Percentiles rank a stretch among this genome's conserved stretches.
phyloP scores from a whole-genome alignment of 2,113 vertebrate species.

The Sterna hirundo region DNA sequence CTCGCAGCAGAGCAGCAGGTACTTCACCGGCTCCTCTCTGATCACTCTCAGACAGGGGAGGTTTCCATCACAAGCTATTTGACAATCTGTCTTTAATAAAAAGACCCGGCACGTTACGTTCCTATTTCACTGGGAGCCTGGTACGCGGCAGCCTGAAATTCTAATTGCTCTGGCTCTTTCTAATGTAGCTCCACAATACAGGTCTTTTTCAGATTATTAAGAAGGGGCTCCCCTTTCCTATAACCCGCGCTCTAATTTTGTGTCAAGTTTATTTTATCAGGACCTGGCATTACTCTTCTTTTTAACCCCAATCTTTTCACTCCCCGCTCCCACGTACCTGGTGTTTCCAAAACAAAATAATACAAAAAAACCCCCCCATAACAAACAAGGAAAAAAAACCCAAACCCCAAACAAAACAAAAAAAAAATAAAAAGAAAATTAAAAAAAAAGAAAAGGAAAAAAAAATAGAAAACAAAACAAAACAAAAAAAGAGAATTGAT shows the following conservation, averaged over 20 bases:
- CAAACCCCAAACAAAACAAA: no score
- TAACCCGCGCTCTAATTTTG: neutral
- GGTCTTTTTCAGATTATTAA: neutral
- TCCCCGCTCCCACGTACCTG: neutral
- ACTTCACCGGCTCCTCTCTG: neutral
- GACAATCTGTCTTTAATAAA: neutral
- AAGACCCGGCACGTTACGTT: neutral
- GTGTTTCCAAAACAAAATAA: neutral
- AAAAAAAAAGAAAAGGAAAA: no score
- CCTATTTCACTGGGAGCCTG: neutral
- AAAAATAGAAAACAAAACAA: no score
- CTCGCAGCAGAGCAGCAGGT: neutral
- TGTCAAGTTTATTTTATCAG: neutral
- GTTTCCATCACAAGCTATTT: neutral
- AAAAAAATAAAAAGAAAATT: no score
- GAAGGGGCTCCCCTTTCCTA: neutral
- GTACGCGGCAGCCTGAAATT: neutral
- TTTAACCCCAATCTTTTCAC: neutral
- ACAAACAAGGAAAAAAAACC: no score
- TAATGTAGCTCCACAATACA: neutral
- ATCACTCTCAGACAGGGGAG: neutral
- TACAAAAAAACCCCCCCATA: neutral
- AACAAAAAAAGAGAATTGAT: neutral
- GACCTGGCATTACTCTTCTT: neutral
- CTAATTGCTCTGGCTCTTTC: neutral